phyloP scores from a whole-genome alignment of 2,797 vertebrate species.

The Gymnocypris eckloni region DNA sequence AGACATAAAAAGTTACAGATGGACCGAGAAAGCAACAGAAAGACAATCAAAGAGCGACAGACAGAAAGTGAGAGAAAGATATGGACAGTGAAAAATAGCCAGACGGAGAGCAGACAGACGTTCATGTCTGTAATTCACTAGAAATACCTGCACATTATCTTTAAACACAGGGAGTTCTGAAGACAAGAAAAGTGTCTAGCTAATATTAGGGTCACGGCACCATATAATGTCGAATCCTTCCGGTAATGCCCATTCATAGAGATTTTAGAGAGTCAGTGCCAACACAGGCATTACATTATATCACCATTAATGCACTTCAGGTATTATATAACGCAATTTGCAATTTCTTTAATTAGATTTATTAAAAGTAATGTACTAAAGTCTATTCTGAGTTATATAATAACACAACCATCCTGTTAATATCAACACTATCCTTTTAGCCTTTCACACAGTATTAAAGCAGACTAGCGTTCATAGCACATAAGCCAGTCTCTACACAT shows the following conservation, averaged over 20 bases:
- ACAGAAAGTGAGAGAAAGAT: background rate
- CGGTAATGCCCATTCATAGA: background rate
- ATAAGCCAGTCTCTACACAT: constrained; percentile 31
- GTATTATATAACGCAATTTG: background rate
- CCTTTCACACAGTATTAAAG: constrained; percentile 38
- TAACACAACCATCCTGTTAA: constrained; percentile 25
- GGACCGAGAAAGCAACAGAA: background rate
- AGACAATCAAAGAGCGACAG: background rate
- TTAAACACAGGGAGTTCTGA: background rate
- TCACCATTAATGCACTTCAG: background rate
- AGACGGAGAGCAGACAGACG: background rate
- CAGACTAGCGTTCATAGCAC: constrained; percentile 37
- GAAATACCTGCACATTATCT: background rate
- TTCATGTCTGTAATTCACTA: background rate
- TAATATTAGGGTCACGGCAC: background rate
- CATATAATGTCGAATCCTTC: background rate
- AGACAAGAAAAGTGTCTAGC: background rate
- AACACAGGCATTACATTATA: background rate
- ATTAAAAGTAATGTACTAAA: background rate
- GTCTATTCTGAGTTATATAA: constrained; percentile 36
- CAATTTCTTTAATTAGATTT: background rate
- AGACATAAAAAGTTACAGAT: background rate
- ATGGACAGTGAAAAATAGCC: background rate
- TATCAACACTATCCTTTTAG: constrained; percentile 40
- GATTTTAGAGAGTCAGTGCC: background rate